Conservation (phyloP, 1,140 invertebrate species). For the fruit fly (Drosophila melanogaster) region DNA sequence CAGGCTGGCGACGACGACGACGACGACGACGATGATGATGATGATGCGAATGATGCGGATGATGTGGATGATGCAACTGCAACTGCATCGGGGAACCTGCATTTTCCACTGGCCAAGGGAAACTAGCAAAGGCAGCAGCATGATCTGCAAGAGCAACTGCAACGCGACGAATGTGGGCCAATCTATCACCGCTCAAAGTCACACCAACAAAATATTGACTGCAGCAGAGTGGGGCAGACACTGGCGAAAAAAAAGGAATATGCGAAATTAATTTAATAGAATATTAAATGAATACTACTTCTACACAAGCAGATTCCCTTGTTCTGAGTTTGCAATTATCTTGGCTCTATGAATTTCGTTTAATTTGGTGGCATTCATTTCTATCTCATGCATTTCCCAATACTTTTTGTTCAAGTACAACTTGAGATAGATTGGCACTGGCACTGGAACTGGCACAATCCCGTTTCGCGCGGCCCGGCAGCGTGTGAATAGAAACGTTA, state of each 20-base stretch:
- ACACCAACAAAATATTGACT: conserved; percentile 54
- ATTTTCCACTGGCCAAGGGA: conserved; percentile 30
- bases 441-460: conserved; percentile 43
- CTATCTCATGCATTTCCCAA: no score
- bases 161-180: conserved; percentile 77
- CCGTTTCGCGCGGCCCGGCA: conserved; percentile 41
- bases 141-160: conserved; percentile 3
- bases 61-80: conserved; percentile 50
- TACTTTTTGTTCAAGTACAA: conserved; percentile 1
- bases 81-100: conserved; percentile 26
- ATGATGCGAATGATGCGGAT: conserved; percentile 25
- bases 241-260: not conserved
- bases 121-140: conserved; percentile 1
- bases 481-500: conserved; percentile 83
- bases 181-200: conserved; percentile 75
- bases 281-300: no score
- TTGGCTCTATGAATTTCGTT: no score
- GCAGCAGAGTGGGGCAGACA: conserved; percentile 5
- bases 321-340: no score
- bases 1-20: conserved; percentile 55
- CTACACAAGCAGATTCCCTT: no score
- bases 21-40: not conserved
- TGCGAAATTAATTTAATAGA: not conserved
- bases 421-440: conserved; percentile 27
- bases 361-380: no score